Base-by-base conservation (phyloP, 2,113 vertebrate genomes). In the Cyprinodon brontotheroides region DNA sequence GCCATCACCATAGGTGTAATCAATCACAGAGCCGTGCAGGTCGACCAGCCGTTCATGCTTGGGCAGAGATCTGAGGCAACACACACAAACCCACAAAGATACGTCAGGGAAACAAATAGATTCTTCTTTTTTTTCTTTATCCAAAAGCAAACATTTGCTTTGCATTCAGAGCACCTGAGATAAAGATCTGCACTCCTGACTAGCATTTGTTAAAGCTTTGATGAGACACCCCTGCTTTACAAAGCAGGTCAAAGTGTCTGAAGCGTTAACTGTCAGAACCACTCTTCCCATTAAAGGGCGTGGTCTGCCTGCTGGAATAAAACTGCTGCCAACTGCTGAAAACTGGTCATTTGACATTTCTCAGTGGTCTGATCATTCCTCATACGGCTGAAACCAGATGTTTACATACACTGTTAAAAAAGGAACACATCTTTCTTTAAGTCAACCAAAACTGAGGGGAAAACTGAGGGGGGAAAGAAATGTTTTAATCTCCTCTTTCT, bases 21-120 rank as follows among this genome's bases (percentile, higher is more conserved):
- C 98, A 1, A 99, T 99, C 61, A 99, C 98, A 0, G 98, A 99
- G 0, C 98, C 98, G 0, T 99, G 98, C 40, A 99, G 95, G 77
- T 98, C 96, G 4, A 99, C 98, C 0, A 99, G 89, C 2, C 97
- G 94, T 91, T 97, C 96, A 0, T 99, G 98, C 63, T 95, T 96
- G 3, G 97, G 96, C 79, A 99, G 91, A 64, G 97, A 96, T 91
- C 98, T 99, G 82, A 12, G 67, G 48, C 2, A 62, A 57, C 40
- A 87, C 63, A 66, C 45, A 66, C n/a, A 20, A 0, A 53, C 50
- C 3, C 50, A 29, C 29, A 4, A 9, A 3, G 17, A 74, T 1
- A 29, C 2, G 17, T 11, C 8, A 41, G 20, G 14, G 48, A n/a
- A n/a, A n/a, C 50, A n/a, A 57, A 20, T 2, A 9, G 17, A 57